Evolutionary conservation across 2,113 vertebrate genomes (phyloP), one percentile per base, ranked within the genome.

Genomic region (Sprattus sprattus): DNA sequence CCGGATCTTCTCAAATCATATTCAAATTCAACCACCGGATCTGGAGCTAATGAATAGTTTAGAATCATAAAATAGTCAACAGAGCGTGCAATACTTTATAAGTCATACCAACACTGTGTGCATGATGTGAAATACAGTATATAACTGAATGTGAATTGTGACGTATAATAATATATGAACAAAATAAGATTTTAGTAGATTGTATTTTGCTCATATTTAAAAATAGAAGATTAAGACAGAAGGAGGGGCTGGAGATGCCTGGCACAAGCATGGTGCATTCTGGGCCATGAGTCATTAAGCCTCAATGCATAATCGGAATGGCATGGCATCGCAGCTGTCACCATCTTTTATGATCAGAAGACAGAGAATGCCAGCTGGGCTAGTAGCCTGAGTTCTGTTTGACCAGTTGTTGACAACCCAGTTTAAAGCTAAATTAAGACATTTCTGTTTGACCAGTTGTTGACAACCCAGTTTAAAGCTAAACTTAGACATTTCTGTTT

Each of bases 271-370:
- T 39, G 32, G 71, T 44, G 0, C 60, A 64, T 64, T 8, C 32
- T 32, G 71, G 10, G 16, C 71, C 71, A 78, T 78, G 71, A 78
- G 13, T 78, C 71, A 78, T 78, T 78, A 78, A 78, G 71, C 71
- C 71, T 39, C 18, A 18, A 39, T 78, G 71, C 71, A 78, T 78
- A 78, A 78, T 78, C 71, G 44, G 28, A 78, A 13, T 39, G 71
- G 28, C 32, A 32, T 39, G 71, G 71, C 71, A 78, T 78, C 28
- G 71, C 71, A 78, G 71, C 71, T 78, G 71, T 78, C 71, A 78
- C 32, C 71, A 15, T 78, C 28, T 44, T 39, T 78, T 44, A 39
- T 15, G 4, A 78, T 78, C 71, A 78, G 25, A 78, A 4, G 7
- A n/a, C 10, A 78, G 13, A 78, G 11, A 0, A 78, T 5, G 28